phyloP scores from a whole-genome alignment of 2,888 invertebrate species.

The Lasioglossum leucozonium region DNA sequence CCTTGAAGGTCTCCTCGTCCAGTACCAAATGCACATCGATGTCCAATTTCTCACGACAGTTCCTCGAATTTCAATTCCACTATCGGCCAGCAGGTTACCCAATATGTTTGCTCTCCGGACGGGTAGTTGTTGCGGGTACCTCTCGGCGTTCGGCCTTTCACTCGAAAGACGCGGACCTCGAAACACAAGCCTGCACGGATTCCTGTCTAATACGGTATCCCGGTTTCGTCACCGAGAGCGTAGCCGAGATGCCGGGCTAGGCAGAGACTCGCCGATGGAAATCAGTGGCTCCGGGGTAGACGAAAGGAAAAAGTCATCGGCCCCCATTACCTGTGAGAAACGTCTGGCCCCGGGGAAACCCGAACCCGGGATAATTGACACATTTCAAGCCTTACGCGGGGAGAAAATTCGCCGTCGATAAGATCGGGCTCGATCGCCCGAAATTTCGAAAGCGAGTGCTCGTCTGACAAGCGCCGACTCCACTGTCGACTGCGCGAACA shows the following conservation, averaged over 20 bases:
- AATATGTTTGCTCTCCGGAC: neutral
- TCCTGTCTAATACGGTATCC: slow-evolving; percentile 72
- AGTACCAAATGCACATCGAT: neutral
- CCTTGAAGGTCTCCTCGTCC: neutral
- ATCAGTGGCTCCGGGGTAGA: slow-evolving; percentile 20
- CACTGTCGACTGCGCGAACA: no score
- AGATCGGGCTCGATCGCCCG: slow-evolving; percentile 20
- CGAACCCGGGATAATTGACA: slow-evolving; percentile 59
- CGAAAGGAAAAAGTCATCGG: slow-evolving; percentile 31
- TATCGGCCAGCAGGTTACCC: slow-evolving; percentile 43
- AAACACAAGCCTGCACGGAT: slow-evolving; percentile 59
- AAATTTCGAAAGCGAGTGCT: slow-evolving; percentile 58
- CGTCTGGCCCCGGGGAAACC: slow-evolving; percentile 39
- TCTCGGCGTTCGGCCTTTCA: slow-evolving; percentile 62
- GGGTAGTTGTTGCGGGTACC: neutral
- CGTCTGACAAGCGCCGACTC: neutral
- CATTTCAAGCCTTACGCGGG: slow-evolving; percentile 46
- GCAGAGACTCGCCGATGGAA: slow-evolving; percentile 42
- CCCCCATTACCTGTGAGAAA: slow-evolving; percentile 51
- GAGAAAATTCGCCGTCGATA: slow-evolving; percentile 48
- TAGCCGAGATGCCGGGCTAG: slow-evolving; percentile 28
- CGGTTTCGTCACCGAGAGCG: slow-evolving; percentile 65
- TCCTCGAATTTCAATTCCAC: slow-evolving; percentile 69
- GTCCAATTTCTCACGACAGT: slow-evolving; percentile 55
- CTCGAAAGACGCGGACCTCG: slow-evolving; percentile 65